These are phyloP conservation scores for Sciurus vulgaris DNA, from an alignment of 2,797 vertebrate genomes.

Conservation along the genomic window DNA sequence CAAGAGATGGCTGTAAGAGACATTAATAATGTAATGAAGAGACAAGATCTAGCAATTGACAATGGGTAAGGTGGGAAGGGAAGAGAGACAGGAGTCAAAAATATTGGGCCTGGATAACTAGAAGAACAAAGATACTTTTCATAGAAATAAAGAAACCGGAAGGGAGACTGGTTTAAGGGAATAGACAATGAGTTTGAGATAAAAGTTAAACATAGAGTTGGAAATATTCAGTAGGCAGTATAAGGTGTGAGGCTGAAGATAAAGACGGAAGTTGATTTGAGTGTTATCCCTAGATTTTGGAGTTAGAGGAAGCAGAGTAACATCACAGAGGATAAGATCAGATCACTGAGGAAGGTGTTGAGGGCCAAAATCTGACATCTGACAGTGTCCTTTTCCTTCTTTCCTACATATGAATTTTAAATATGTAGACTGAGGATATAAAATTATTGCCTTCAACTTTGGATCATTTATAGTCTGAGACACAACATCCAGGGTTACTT, in stretches of 20 bases:
- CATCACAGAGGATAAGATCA: background rate
- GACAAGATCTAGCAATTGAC: background rate
- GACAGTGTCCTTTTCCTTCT: background rate
- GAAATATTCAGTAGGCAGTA: constrained; percentile 25
- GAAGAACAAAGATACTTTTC: constrained; percentile 39
- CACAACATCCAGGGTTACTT: background rate
- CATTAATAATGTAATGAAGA: constrained; percentile 17
- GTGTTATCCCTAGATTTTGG: background rate
- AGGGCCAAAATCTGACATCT: background rate
- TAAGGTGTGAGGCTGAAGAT: background rate
- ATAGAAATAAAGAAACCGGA: constrained; percentile 25
- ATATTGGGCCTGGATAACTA: constrained; percentile 6
- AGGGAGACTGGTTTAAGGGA: background rate
- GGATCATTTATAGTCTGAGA: background rate
- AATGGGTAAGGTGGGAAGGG: background rate
- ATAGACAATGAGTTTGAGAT: constrained; percentile 20
- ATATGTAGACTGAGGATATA: background rate
- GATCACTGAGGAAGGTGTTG: background rate
- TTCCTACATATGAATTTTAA: constrained; percentile 5
- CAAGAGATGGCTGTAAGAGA: background rate
- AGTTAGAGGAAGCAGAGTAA: background rate
- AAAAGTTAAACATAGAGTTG: constrained; percentile 33
- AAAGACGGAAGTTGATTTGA: background rate
- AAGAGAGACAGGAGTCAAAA: background rate
- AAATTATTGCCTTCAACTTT: constrained; percentile 11